phyloP scores from a whole-genome alignment of 2,113 vertebrate species.

The Scomber japonicus region DNA sequence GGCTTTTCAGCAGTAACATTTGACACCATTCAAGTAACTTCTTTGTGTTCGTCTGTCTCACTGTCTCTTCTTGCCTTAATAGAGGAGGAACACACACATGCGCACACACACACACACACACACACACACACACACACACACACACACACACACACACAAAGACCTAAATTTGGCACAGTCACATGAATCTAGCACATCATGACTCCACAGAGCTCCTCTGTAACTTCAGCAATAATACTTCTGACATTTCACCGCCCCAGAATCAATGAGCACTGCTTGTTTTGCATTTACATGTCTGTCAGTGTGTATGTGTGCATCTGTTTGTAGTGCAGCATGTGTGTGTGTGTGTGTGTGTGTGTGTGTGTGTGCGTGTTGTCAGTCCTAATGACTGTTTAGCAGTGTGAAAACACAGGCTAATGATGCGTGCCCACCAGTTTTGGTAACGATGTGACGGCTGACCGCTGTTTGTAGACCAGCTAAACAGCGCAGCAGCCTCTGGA shows the following conservation, averaged over 20 bases:
- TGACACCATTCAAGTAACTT: conserved; percentile 17
- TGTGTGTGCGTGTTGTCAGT: conserved; percentile 32
- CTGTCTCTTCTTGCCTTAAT: conserved; percentile 13
- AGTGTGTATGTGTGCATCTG: conserved; percentile 1
- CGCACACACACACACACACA: conserved; percentile 5
- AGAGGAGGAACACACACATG: conserved; percentile 19
- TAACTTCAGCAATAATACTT: conserved; percentile 39
- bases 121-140: conserved; percentile 17
- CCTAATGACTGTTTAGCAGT: conserved; percentile 71
- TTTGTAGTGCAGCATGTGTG: conserved; percentile 2
- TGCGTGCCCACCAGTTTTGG: conserved; percentile 53
- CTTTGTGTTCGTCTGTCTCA: neutral
- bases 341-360: conserved; percentile 4
- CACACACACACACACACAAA: conserved; percentile 13
- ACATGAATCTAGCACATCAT: conserved; percentile 41
- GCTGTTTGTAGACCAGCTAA: conserved; percentile 50
- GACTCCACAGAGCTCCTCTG: conserved; percentile 43
- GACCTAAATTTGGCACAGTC: conserved; percentile 40
- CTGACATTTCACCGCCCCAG: conserved; percentile 51
- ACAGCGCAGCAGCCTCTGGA: conserved; percentile 42
- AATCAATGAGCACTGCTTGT: conserved; percentile 51
- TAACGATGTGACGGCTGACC: conserved; percentile 45
- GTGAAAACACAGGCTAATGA: conserved; percentile 72
- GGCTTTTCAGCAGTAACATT: conserved; percentile 6
- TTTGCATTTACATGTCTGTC: conserved; percentile 33